These are phyloP conservation scores for Sipunculus nudus DNA, from an alignment of 2,888 invertebrate genomes.

Conservation along the genomic window DNA sequence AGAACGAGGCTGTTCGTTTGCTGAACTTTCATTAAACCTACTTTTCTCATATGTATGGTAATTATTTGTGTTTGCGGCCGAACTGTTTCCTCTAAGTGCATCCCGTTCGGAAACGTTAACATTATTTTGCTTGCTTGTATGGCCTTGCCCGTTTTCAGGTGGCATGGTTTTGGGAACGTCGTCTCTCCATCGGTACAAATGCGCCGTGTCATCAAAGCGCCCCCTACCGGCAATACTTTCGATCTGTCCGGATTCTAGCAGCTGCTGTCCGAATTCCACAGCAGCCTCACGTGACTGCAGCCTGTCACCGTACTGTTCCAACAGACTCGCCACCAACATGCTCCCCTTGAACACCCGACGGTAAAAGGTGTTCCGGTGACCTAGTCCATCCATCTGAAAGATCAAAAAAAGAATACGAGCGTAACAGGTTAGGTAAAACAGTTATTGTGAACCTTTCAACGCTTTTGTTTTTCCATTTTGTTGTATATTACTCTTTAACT, in stretches of 20 bases:
- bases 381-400: too few relatives aligned
- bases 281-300: slow-evolving; percentile 52
- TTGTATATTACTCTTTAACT: too few relatives aligned
- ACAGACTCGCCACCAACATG: slow-evolving; percentile 54
- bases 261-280: slow-evolving; percentile 50
- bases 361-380: too few relatives aligned
- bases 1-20: neutral
- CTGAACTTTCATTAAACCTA: neutral
- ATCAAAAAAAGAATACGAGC: too few relatives aligned
- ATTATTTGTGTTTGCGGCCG: neutral
- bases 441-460: too few relatives aligned
- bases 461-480: too few relatives aligned
- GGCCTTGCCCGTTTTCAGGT: neutral
- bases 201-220: slow-evolving; percentile 58
- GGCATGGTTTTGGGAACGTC: neutral
- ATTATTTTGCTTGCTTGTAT: neutral
- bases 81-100: neutral
- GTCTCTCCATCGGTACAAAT: slow-evolving; percentile 46
- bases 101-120: neutral
- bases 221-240: slow-evolving; percentile 50
- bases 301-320: slow-evolving; percentile 49
- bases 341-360: slow-evolving; percentile 61
- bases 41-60: neutral
- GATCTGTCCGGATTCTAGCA: slow-evolving; percentile 55
- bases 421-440: too few relatives aligned